Evolutionary conservation across 2,797 vertebrate genomes (phyloP).

Genomic region (Threskiornis aethiopicus): DNA sequence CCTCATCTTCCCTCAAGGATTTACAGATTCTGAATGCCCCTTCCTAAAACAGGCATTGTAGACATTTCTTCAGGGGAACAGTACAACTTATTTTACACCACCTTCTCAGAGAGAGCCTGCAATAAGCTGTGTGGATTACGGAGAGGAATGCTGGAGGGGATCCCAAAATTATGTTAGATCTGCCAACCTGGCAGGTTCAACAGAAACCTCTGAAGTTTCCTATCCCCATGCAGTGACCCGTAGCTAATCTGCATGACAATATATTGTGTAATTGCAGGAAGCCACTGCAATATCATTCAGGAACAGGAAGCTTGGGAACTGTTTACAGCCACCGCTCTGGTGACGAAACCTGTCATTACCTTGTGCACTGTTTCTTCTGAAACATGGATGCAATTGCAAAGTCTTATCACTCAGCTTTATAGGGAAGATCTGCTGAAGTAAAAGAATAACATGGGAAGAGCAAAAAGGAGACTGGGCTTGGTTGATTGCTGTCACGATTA

Average conservation of each 20-base stretch:
- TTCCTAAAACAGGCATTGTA: neutral
- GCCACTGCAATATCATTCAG: slow-evolving; percentile 2
- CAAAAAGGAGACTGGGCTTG: slow-evolving; percentile 5
- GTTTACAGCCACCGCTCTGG: neutral
- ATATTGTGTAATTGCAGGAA: slow-evolving; percentile 67
- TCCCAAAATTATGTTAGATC: slow-evolving; percentile 53
- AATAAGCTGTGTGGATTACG: slow-evolving; percentile 54
- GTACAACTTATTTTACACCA: neutral
- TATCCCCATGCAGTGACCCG: slow-evolving; percentile 65
- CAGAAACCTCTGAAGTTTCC: slow-evolving; percentile 71
- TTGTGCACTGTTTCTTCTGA: slow-evolving; percentile 23
- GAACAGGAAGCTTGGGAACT: slow-evolving; percentile 1
- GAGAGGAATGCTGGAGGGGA: slow-evolving; percentile 68
- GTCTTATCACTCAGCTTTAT: slow-evolving; percentile 48
- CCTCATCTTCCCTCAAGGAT: neutral
- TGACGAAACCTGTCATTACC: slow-evolving; percentile 38
- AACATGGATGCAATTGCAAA: slow-evolving; percentile 2
- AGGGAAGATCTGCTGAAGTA: slow-evolving; percentile 24
- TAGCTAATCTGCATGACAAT: slow-evolving; percentile 72
- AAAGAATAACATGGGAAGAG: slow-evolving; percentile 21
- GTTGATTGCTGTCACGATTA: slow-evolving; percentile 48
- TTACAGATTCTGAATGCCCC: neutral
- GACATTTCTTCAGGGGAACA: neutral
- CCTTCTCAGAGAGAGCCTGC: slow-evolving; percentile 55
- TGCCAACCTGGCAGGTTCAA: slow-evolving; percentile 68